Base-by-base conservation (phyloP, 2,797 vertebrate genomes). In the Myioborus miniatus region DNA sequence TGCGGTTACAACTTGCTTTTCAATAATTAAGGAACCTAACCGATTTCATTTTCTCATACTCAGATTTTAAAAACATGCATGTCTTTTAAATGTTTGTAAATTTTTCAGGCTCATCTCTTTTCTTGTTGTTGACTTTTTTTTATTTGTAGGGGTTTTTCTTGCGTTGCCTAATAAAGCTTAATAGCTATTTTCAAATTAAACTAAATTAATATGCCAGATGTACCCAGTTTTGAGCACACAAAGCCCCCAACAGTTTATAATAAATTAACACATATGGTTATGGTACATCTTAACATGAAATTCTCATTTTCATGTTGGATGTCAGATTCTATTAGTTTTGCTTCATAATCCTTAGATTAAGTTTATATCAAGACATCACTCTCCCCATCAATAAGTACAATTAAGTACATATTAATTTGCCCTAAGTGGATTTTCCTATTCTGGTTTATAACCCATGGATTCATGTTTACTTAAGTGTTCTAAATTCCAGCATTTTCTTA, bases 161-260 rank as follows among this genome's bases (percentile, higher is more conserved):
- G 0, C 34, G 23, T 77, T 93, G n/a, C 82, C 84, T 87, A 92
- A 89, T 93, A 94, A 93, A 96, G 34, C 52, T 80, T 83, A 87
- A 91, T 80, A 87, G 71, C 41, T 90, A 30, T 91, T 94, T 91
- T 69, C 71, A 94, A 95, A 95, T 95, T 93, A 89, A 94, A 89
- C 64, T 87, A 95, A 92, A 94, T 96, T 96, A 96, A 89, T 96
- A 94, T 72, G 72, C 93, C 95, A 96, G 87, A 75, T 96, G 94
- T 89, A 95, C 62, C 29, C 58, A 64, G 47, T 77, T 90, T 92
- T 92, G 69, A 93, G 50, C 72, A 94, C 68, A 87, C 46, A 91
- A 91, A 81, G 3, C 69, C 84, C 87, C 81, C 65, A 71, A 8
- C 36, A 70, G 64, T 94, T 95, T 94, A 83, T 91, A 92, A 89